A percentile compares a stretch with the other conserved stretches of the same genome.
phyloP scores from a whole-genome alignment of 1,140 invertebrate species.

The Drosophila paulistorum region DNA sequence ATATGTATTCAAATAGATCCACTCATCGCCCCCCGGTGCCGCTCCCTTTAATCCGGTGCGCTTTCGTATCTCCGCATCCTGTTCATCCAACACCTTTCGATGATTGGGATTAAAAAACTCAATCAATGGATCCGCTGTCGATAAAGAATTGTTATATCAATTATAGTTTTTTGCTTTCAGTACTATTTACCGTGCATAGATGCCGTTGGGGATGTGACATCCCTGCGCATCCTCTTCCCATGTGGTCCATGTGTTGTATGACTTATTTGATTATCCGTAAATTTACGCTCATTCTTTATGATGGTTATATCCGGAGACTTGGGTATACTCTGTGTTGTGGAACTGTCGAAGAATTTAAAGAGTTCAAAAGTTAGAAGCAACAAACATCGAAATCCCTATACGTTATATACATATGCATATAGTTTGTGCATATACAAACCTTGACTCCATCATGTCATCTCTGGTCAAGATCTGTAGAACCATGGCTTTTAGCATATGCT shows the following conservation, averaged over 20 bases:
- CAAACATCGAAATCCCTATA: background rate
- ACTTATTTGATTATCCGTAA: slow-evolving; percentile 54
- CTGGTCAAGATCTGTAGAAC: slow-evolving; percentile 43
- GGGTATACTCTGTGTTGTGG: background rate
- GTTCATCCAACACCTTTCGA: slow-evolving; percentile 86
- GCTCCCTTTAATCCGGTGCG: slow-evolving; percentile 85
- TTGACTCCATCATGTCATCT: slow-evolving; percentile 30
- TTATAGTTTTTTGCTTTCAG: background rate
- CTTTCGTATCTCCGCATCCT: slow-evolving; percentile 85
- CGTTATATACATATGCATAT: no score
- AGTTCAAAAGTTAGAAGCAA: no score
- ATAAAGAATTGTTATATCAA: no score
- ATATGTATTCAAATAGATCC: slow-evolving; percentile 91
- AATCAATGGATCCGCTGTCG: slow-evolving; percentile 85
- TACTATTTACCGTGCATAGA: slow-evolving; percentile 65
- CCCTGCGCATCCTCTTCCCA: slow-evolving; percentile 52
- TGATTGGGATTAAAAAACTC: slow-evolving; percentile 89
- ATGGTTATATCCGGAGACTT: slow-evolving; percentile 25
- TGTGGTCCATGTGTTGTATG: slow-evolving; percentile 15
- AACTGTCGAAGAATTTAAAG: background rate
- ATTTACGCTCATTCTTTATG: slow-evolving; percentile 62
- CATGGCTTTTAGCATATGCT: slow-evolving; percentile 52
- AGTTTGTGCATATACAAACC: slow-evolving; percentile 23
- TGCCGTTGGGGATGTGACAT: slow-evolving; percentile 52
- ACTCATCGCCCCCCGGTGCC: slow-evolving; percentile 87